A percentile compares a stretch with the other conserved stretches of the same genome.
phyloP scores from a whole-genome alignment of 2,113 vertebrate species.

The Paedocypris sp. region DNA sequence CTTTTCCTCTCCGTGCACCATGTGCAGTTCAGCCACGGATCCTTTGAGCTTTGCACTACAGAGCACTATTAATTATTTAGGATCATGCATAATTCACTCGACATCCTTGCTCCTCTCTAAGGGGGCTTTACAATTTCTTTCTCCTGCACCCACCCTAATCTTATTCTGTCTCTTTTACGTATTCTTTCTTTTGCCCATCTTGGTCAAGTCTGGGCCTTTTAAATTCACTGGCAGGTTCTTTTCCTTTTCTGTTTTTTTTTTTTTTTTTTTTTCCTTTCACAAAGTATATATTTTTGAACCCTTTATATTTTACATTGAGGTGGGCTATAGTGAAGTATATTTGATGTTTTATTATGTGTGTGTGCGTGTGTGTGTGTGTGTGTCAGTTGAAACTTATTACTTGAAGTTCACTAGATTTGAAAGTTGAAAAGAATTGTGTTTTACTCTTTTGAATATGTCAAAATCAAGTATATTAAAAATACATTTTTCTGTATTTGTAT shows the following conservation, averaged over 20 bases:
- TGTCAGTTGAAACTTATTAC: too few relatives aligned
- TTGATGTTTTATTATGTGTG: too few relatives aligned
- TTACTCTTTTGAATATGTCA: too few relatives aligned
- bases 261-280: not conserved
- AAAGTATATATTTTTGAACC: too few relatives aligned
- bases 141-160: slow-evolving; percentile 6
- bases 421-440: too few relatives aligned
- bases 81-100: slow-evolving; percentile 40
- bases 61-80: slow-evolving; percentile 41
- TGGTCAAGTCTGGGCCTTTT: not conserved
- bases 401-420: too few relatives aligned
- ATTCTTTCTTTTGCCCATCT: not conserved
- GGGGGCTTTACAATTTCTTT: slow-evolving; percentile 19
- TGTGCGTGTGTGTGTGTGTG: too few relatives aligned
- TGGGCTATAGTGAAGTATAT: too few relatives aligned
- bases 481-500: too few relatives aligned
- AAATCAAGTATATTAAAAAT: too few relatives aligned
- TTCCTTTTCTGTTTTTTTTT: slow-evolving; percentile 6
- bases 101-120: slow-evolving; percentile 35
- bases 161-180: slow-evolving; percentile 1
- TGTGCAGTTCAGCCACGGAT: slow-evolving; percentile 28
- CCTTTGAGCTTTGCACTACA: slow-evolving; percentile 38
- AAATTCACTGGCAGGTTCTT: slow-evolving; percentile 14
- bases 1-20: not conserved
- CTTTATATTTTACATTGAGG: too few relatives aligned